Conservation (phyloP, 2,888 invertebrate species). For the Eurois occulta region DNA sequence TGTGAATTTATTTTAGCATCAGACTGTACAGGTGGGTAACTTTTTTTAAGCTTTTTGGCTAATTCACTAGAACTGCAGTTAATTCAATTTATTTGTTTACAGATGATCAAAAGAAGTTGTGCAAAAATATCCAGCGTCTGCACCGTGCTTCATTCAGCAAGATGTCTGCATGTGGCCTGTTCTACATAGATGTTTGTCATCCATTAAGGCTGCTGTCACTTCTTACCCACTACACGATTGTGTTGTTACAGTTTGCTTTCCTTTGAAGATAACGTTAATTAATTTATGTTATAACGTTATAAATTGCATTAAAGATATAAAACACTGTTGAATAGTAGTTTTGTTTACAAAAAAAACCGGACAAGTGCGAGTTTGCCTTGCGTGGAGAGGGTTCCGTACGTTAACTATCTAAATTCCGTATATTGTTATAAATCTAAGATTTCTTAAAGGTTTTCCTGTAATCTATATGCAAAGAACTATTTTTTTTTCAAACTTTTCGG, state of each 20-base stretch:
- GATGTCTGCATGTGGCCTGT: constrained; percentile 33
- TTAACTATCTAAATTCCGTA: constrained; percentile 10
- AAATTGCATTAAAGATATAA: background rate
- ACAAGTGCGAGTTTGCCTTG: too few species aligned
- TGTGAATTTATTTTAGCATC: constrained; percentile 11
- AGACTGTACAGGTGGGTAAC: constrained; percentile 5
- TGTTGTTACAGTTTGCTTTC: constrained; percentile 28
- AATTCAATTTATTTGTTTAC: background rate
- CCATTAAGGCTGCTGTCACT: constrained; percentile 12
- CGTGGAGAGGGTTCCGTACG: too few species aligned
- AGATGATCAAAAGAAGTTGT: constrained; percentile 28
- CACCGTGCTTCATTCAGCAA: constrained; percentile 41
- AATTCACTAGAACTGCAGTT: background rate
- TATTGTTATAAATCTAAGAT: too few species aligned
- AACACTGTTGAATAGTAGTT: background rate
- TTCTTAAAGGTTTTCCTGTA: too few species aligned
- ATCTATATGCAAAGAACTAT: too few species aligned
- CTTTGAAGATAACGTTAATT: background rate
- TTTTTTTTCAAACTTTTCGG: too few species aligned
- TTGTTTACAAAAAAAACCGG: too few species aligned
- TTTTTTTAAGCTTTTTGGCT: background rate
- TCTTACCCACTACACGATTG: constrained; percentile 11
- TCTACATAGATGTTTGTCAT: constrained; percentile 25
- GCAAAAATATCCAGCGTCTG: constrained; percentile 27
- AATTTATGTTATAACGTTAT: background rate